Base-by-base conservation (phyloP, 1,140 invertebrate genomes). In the Euwallacea similis region DNA sequence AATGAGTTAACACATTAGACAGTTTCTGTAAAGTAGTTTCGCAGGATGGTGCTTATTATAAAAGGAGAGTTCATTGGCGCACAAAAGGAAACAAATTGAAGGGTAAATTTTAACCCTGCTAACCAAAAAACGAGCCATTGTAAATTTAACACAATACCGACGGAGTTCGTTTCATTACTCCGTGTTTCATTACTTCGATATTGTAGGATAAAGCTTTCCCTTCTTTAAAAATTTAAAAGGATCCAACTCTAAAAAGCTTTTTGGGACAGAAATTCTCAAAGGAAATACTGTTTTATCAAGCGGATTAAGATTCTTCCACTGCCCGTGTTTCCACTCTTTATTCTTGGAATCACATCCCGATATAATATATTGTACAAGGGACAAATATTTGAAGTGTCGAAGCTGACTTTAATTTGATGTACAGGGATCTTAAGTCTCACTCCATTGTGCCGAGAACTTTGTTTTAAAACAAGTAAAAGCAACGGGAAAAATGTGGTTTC, bases 221-320 rank as follows among this genome's bases (percentile, higher is more conserved):
- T 61, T 42, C 59, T 42, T 61, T 61, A 61, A 61, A 43, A 42
- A 61, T 61, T 61, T 43, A 61, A 61, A 61, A 42, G 59, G 59
- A 61, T 41, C 42, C n/a, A 41, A 11, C 7, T 61, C n/a, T 43
- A 9, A 61, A 61, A 61, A 61, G 59, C 59, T 61, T 61, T 61
- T 61, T 61, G 59, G 42, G 42, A 61, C 59, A 43, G n/a, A 61
- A n/a, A 61, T 61, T 61, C 59, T 61, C 61, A 63, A 63, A 63
- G 61, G 61, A 63, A 47, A 47, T 63, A 47, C 42, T 63, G 61
- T 63, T 63, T 63, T 63, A 50, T 50, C 43, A 50, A 63, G 33
- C 61, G 41, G 61, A 63, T 63, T 63, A 63, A 61, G 59, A 43
- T 41, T 61, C 59, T 61, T 10, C n/a, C 33, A 61, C 10, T 15